A percentile compares a stretch with the other conserved stretches of the same genome.
Evolutionary conservation across 2,113 vertebrate genomes (phyloP).

Genomic region (Pogonocichla stellata): DNA sequence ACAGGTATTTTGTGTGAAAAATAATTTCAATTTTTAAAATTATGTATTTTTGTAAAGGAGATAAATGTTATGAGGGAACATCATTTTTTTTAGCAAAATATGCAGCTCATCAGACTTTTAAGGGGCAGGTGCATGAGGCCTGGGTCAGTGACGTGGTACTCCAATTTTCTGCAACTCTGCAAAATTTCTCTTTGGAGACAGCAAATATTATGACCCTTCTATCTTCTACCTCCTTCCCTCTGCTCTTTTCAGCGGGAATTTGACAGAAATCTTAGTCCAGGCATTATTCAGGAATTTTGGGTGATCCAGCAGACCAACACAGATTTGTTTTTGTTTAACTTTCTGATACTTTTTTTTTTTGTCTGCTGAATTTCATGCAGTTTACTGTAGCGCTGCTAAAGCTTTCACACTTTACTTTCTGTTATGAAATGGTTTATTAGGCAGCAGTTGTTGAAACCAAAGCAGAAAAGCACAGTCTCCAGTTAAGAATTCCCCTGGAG

Average conservation of each 20-base stretch:
- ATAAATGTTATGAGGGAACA: not conserved
- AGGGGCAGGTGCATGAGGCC: not conserved
- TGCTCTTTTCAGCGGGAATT: not conserved
- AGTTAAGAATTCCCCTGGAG: not conserved
- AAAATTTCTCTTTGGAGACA: not conserved
- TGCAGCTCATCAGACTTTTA: not conserved
- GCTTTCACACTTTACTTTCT: not conserved
- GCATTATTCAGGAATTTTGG: not conserved
- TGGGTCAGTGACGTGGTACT: not conserved
- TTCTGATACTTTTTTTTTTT: not conserved
- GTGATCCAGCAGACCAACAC: not conserved
- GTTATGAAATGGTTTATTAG: not conserved
- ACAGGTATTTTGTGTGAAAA: constrained; percentile 79
- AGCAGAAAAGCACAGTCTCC: not conserved
- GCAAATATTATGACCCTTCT: not conserved
- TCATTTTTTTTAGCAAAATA: not conserved
- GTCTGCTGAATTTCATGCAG: not conserved
- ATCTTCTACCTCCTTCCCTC: not conserved
- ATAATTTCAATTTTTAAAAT: not conserved
- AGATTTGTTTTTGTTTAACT: not conserved
- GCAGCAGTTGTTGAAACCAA: not conserved
- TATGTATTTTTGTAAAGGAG: not conserved
- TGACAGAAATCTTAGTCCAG: not conserved
- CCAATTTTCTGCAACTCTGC: not conserved
- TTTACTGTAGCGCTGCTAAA: not conserved